Evolutionary conservation across 2,113 vertebrate species (phyloP).

Genomic region (Zosterops borbonicus): DNA sequence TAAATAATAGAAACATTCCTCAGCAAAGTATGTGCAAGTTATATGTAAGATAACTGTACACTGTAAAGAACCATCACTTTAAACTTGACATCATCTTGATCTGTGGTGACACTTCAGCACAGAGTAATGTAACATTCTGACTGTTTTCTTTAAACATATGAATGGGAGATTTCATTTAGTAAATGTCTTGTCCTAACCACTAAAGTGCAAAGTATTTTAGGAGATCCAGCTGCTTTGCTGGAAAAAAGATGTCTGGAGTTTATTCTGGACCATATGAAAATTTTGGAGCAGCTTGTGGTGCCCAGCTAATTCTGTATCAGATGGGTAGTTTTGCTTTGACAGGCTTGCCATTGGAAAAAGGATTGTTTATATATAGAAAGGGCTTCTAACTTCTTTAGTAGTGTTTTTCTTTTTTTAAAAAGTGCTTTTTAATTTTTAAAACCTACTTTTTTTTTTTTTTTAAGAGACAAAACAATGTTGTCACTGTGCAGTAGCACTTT

Average conservation of each 20-base stretch:
- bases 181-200: slow-evolving; percentile 14
- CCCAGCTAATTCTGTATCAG: slow-evolving; percentile 36
- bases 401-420: neutral
- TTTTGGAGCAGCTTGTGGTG: slow-evolving; percentile 18
- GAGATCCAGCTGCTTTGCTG: slow-evolving; percentile 36
- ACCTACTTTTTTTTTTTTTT: neutral
- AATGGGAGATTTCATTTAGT: slow-evolving; percentile 18
- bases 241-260: slow-evolving; percentile 52
- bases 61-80: neutral
- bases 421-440: neutral
- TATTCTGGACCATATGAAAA: slow-evolving; percentile 53
- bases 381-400: neutral
- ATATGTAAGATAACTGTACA: neutral
- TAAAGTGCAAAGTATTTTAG: slow-evolving; percentile 46
- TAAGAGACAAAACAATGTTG: neutral
- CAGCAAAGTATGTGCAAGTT: neutral
- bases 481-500: neutral
- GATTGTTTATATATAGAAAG: slow-evolving; percentile 26
- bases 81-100: neutral
- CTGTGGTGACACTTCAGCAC: neutral
- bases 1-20: neutral
- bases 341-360: slow-evolving; percentile 25
- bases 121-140: neutral
- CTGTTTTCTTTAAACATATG: slow-evolving; percentile 20
- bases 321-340: slow-evolving; percentile 34